Evolutionary conservation across 2,888 invertebrate species (phyloP).

Genomic region (Caenorhabditis imperialis): DNA sequence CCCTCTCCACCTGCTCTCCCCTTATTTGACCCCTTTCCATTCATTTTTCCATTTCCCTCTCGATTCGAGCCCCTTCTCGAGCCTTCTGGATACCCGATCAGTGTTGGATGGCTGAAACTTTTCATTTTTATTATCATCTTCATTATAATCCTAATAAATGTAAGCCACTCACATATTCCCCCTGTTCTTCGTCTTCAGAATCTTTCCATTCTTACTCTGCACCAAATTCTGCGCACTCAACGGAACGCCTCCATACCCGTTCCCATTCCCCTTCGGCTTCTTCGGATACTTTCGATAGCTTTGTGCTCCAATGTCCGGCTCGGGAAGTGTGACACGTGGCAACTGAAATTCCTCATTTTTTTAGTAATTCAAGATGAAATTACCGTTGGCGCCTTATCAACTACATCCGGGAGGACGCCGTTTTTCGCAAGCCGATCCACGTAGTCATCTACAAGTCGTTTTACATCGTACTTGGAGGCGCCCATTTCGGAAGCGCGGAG

Average conservation of each 20-base stretch:
- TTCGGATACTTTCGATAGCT: slow-evolving; percentile 49
- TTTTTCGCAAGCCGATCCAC: slow-evolving; percentile 54
- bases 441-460: slow-evolving; percentile 64
- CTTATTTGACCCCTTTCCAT: slow-evolving; percentile 7
- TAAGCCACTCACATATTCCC: neutral
- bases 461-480: slow-evolving; percentile 62
- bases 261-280: slow-evolving; percentile 7
- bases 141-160: neutral
- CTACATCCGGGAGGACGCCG: slow-evolving; percentile 54
- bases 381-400: slow-evolving; percentile 35
- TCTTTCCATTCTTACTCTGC: slow-evolving; percentile 9
- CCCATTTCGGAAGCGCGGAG: slow-evolving; percentile 64
- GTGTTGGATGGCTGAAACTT: slow-evolving; percentile 46
- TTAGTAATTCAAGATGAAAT: neutral
- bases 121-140: neutral
- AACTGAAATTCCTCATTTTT: slow-evolving; percentile 16
- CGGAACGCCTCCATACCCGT: too few relatives aligned
- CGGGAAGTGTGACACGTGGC: slow-evolving; percentile 43
- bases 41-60: slow-evolving; percentile 7
- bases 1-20: slow-evolving; percentile 14
- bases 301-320: slow-evolving; percentile 27
- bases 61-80: slow-evolving; percentile 12
- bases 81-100: slow-evolving; percentile 27
- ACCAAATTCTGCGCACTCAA: too few relatives aligned
- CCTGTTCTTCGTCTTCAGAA: neutral